phyloP scores from a whole-genome alignment of 2,797 vertebrate species.

The Schizopygopsis malacanthus region DNA sequence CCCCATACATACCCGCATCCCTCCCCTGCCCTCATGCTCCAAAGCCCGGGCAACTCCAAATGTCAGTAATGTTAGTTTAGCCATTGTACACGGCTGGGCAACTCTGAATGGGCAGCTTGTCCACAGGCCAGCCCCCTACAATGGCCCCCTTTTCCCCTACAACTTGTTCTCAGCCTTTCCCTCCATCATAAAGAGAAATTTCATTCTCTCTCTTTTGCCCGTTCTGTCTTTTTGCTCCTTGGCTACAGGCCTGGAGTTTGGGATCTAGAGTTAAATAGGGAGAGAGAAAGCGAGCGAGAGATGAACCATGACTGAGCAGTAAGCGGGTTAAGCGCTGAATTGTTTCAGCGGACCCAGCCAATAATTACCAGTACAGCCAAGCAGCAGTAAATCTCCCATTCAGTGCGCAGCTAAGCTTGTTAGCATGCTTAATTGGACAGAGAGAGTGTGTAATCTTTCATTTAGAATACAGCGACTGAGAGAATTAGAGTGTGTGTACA shows the following conservation, averaged over 20 bases:
- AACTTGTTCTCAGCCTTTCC: constrained; percentile 79
- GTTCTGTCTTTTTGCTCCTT: constrained; percentile 63
- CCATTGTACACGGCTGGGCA: constrained; percentile 92
- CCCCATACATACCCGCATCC: constrained; percentile 45
- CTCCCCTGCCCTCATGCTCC: constrained; percentile 70
- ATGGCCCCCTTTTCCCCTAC: constrained; percentile 80
- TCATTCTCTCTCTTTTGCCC: constrained; percentile 58
- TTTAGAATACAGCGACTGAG: constrained; percentile 62
- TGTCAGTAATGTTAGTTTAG: constrained; percentile 94
- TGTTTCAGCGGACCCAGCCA: constrained; percentile 72
- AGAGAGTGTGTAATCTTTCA: constrained; percentile 67
- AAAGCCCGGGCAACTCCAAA: constrained; percentile 81
- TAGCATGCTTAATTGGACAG: constrained; percentile 75
- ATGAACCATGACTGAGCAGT: constrained; percentile 69
- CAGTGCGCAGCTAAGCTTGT: constrained; percentile 73
- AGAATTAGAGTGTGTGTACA: constrained; percentile 56
- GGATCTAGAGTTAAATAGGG: constrained; percentile 60
- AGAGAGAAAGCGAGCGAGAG: constrained; percentile 56
- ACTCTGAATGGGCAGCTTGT: constrained; percentile 89
- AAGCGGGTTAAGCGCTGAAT: constrained; percentile 68
- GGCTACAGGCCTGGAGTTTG: constrained; percentile 62
- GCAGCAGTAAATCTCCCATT: constrained; percentile 72
- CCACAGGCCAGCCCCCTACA: constrained; percentile 85
- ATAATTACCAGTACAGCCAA: constrained; percentile 70
- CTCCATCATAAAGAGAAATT: constrained; percentile 72